Evolutionary conservation across 1,140 invertebrate species (phyloP), one percentile per base, ranked within the genome.

Genomic region (Trachymyrmex septentrionalis): DNA sequence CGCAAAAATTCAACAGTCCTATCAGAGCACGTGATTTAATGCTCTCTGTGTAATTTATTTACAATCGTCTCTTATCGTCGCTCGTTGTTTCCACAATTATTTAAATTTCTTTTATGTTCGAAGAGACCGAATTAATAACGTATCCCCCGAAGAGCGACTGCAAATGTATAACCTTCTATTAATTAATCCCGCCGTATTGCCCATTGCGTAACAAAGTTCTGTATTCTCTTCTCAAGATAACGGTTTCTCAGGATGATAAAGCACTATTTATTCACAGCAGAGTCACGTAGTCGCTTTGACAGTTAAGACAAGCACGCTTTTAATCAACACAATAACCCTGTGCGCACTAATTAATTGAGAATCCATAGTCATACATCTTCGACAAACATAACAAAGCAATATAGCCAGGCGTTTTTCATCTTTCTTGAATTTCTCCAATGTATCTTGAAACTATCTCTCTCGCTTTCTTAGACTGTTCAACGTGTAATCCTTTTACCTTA

Each of bases 201-300:
- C 12, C 12, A 50, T 85, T 85, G 80, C 71, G 38, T 66, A 81
- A 88, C 48, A 16, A 89, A 55, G 86, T 84, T 85, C 66, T 75
- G n/a, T 66, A 24, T 30, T 57, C 38, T 76, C 69, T 53, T 48
- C 3, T 44, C 4, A 4, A 76, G 84, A 88, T 88, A 89, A 89
- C 67, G 66, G 87, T 73, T 24, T 2, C 2, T 14, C 9, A 9
- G 66, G 34, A 73, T 48, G 69, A 81, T 64, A 57, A 85, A 72
- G 69, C 85, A 75, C 61, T 87, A 57, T 69, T 78, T 85, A 87
- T 73, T 85, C 55, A 21, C 61, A 69, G 48, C 55, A 38, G 38
- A 19, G 53, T 66, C 78, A 84, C 44, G 27, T 38, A 38, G 34
- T 44, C 48, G 19, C 19, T 55, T 80, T 53, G 61, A 71, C 53